A percentile compares a stretch with the other conserved stretches of the same genome.
These are phyloP conservation scores for Serilophus lunatus DNA, from an alignment of 2,113 vertebrate genomes.

Conservation along the genomic window DNA sequence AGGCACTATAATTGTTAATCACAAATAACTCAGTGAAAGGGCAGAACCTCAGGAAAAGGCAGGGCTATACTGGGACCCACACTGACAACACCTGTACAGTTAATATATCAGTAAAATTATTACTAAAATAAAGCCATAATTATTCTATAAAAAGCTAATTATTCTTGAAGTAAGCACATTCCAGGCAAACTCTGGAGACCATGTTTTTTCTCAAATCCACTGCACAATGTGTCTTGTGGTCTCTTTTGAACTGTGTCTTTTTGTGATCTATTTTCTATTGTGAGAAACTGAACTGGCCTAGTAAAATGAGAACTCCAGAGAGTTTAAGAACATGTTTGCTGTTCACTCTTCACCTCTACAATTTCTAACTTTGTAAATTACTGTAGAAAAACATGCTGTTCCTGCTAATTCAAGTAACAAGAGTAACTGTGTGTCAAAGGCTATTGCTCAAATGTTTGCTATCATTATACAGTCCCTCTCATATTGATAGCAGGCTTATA, in stretches of 20 bases:
- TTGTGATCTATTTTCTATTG: not conserved
- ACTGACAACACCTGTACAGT: not conserved
- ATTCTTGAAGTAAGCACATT: not conserved
- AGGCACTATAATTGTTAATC: not conserved
- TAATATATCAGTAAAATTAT: not conserved
- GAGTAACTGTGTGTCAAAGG: not conserved
- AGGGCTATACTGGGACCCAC: not conserved
- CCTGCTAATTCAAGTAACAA: not conserved
- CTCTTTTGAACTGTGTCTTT: not conserved
- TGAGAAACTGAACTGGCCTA: not conserved
- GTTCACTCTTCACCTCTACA: not conserved
- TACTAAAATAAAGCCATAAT: not conserved
- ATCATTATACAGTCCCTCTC: not conserved
- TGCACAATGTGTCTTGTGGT: not conserved
- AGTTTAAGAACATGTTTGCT: not conserved
- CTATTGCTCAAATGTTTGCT: not conserved
- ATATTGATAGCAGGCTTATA: not conserved
- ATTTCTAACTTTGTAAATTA: not conserved
- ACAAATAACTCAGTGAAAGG: not conserved
- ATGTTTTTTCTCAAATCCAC: rapidly evolving
- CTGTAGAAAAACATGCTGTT: not conserved
- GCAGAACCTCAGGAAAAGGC: not conserved
- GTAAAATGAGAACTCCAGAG: not conserved
- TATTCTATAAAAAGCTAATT: not conserved
- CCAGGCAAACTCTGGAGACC: not conserved